phyloP scores from a whole-genome alignment of 2,797 vertebrate genomes.

The Rhyacichthys aspro region DNA sequence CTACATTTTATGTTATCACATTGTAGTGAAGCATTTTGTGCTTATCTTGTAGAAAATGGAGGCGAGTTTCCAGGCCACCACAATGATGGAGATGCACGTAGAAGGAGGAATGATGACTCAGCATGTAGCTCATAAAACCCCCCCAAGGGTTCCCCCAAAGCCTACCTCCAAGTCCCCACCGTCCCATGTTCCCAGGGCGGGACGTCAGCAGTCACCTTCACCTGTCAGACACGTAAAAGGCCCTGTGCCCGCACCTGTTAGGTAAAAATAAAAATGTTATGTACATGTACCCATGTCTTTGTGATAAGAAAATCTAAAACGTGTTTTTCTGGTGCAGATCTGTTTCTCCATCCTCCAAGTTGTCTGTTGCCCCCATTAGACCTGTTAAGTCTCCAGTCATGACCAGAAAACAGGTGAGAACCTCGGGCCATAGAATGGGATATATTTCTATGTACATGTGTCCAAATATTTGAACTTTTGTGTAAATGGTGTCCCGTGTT shows the following conservation, averaged over 20 bases:
- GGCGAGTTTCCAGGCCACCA: conserved; percentile 51
- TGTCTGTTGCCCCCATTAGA: conserved; percentile 92
- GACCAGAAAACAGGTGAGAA: conserved; percentile 79
- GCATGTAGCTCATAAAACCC: conserved; percentile 92
- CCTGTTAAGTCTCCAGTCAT: conserved; percentile 91
- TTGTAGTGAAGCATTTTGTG: neutral
- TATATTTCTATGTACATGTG: too few relatives aligned
- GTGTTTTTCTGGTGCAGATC: conserved; percentile 73
- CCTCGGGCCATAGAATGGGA: neutral
- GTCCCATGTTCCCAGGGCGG: conserved; percentile 82
- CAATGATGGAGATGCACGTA: conserved; percentile 84
- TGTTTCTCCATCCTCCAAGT: conserved; percentile 88
- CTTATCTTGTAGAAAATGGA: conserved; percentile 50
- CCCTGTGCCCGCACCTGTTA: conserved; percentile 82
- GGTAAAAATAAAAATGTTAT: conserved; percentile 44
- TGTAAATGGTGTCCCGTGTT: too few relatives aligned
- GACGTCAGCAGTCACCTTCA: conserved; percentile 93
- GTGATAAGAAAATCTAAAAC: too few relatives aligned
- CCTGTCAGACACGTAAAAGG: conserved; percentile 94
- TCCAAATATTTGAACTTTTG: too few relatives aligned
- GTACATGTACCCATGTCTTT: too few relatives aligned
- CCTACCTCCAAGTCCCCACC: conserved; percentile 92
- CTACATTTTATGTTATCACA: neutral
- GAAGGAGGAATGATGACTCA: conserved; percentile 83
- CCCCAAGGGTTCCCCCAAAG: conserved; percentile 93